Percentiles rank a stretch among this genome's conserved stretches.
phyloP scores from a whole-genome alignment of 2,797 vertebrate genomes.

The Ciconia nigra region DNA sequence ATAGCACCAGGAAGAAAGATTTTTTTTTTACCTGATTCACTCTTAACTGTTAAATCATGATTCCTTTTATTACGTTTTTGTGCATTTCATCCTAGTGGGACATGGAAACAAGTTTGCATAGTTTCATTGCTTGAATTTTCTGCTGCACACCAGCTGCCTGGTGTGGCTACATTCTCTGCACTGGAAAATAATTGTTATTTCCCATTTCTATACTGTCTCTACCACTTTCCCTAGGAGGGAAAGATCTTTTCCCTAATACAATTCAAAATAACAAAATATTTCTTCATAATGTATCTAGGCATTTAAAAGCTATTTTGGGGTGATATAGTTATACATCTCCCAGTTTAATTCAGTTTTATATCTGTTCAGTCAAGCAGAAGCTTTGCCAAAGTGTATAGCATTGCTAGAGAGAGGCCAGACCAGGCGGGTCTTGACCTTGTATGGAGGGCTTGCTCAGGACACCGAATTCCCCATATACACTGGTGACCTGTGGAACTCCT shows the following conservation, averaged over 20 bases:
- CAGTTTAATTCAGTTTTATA: not conserved
- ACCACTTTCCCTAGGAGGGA: not conserved
- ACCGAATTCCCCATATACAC: not conserved
- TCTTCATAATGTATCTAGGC: not conserved
- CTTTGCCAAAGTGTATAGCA: not conserved
- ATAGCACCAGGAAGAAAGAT: not conserved
- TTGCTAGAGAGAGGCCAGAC: not conserved
- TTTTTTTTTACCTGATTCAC: not conserved
- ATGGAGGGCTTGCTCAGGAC: not conserved
- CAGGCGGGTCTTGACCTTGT: not conserved
- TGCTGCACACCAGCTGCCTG: not conserved
- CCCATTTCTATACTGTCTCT: not conserved
- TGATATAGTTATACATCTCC: not conserved
- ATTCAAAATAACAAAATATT: constrained; percentile 5
- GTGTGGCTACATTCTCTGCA: not conserved
- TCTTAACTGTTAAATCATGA: not conserved
- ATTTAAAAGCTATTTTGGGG: not conserved
- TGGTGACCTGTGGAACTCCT: not conserved
- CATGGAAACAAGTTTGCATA: not conserved
- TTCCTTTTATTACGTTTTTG: not conserved
- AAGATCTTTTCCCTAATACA: not conserved
- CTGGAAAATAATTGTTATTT: not conserved
- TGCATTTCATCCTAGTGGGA: constrained; percentile 12
- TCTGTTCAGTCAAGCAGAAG: not conserved
- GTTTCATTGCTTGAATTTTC: constrained; percentile 10